These are phyloP conservation scores for Euproctis similis DNA, from an alignment of 2,888 invertebrate species.

Conservation along the genomic window DNA sequence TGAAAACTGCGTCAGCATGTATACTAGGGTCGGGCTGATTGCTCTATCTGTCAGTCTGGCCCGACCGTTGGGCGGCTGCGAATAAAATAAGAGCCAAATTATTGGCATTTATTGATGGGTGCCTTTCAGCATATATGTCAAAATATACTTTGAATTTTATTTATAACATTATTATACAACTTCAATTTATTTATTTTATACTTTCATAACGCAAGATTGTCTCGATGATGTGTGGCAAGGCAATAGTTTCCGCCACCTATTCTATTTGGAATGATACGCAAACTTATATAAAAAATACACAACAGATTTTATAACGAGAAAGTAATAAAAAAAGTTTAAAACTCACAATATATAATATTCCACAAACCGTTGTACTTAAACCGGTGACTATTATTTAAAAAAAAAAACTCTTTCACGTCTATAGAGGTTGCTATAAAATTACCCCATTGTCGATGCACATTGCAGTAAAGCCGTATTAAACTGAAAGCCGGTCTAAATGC, in stretches of 20 bases:
- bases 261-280: too few relatives aligned
- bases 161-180: too few relatives aligned
- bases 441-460: slow-evolving; percentile 59
- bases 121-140: slow-evolving; percentile 19
- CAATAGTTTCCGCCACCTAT: too few relatives aligned
- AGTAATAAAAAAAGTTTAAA: too few relatives aligned
- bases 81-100: slow-evolving; percentile 58
- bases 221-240: too few relatives aligned
- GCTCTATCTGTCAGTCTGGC: slow-evolving; percentile 61
- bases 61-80: slow-evolving; percentile 40
- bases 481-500: slow-evolving; percentile 60
- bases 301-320: too few relatives aligned
- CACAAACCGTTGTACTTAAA: too few relatives aligned
- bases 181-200: too few relatives aligned
- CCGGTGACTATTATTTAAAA: too few relatives aligned
- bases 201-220: too few relatives aligned
- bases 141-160: slow-evolving; percentile 4
- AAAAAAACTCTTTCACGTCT: slow-evolving; percentile 33
- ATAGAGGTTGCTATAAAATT: slow-evolving; percentile 46
- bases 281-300: too few relatives aligned
- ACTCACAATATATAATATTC: too few relatives aligned
- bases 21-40: slow-evolving; percentile 55
- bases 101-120: slow-evolving; percentile 33
- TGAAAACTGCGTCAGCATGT: slow-evolving; percentile 59
- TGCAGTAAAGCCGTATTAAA: slow-evolving; percentile 53